Evolutionary conservation across 2,113 vertebrate genomes (phyloP).

Genomic region (Eudyptes chrysolophus): DNA sequence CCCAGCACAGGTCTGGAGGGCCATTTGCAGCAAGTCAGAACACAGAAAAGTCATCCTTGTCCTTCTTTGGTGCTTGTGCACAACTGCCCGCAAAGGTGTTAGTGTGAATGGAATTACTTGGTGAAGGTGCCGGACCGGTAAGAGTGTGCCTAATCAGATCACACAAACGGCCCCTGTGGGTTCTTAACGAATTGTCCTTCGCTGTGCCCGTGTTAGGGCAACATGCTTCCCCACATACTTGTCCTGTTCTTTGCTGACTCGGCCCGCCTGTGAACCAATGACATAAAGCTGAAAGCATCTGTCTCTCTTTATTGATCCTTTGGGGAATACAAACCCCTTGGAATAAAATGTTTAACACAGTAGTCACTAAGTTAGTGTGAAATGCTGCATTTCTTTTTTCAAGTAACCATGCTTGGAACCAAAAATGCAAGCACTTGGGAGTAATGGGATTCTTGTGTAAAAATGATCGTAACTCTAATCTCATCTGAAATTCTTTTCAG

Average conservation of each 20-base stretch:
- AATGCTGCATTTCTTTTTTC: not conserved
- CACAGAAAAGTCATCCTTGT: not conserved
- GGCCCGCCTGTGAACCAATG: not conserved
- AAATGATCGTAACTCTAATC: not conserved
- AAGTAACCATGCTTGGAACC: not conserved
- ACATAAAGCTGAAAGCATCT: not conserved
- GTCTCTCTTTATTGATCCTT: not conserved
- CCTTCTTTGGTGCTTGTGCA: not conserved
- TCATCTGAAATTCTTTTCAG: not conserved
- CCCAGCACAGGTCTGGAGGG: not conserved
- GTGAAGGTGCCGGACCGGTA: not conserved
- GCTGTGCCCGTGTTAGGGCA: not conserved
- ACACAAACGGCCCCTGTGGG: not conserved
- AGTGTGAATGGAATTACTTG: not conserved
- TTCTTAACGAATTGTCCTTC: not conserved
- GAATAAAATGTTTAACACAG: not conserved
- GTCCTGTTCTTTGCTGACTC: not conserved
- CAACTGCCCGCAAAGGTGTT: not conserved
- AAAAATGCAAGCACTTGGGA: not conserved
- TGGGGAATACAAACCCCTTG: not conserved
- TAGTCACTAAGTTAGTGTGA: not conserved
- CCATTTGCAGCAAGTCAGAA: not conserved
- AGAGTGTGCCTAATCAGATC: not conserved
- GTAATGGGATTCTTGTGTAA: not conserved
- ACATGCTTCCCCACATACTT: accelerated